Base-by-base conservation (phyloP, 1,140 invertebrate genomes). In the Drosophila pseudoananassae region DNA sequence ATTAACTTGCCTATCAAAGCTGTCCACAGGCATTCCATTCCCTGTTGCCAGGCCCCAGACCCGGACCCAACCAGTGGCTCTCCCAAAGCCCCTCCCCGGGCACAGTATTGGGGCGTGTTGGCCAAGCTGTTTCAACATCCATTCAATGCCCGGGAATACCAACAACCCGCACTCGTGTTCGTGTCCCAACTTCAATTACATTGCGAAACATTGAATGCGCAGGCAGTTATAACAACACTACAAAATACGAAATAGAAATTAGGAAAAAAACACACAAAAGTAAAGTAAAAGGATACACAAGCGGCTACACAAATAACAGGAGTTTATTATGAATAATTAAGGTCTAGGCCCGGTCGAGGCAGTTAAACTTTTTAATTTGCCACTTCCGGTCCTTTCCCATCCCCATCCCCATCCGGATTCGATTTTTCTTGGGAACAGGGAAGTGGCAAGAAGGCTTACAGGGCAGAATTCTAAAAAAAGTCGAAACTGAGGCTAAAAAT, bases 301-400 rank as follows among this genome's bases (percentile, higher is more conserved):
- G 43, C 6, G 45, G 56, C 45, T 49, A 12, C n/a, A 27, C 27
- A 50, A 50, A 58, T 58, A 33, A 25, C 46, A 4, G 57, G 57
- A 52, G 57, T 59, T 59, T 59, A 59, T 59, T 59, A 59, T 59
- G 57, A 59, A 59, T 59, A 59, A 59, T 59, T 59, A 59, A 59
- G 57, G 57, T 38, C 57, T 59, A 59, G 56, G 9, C 29, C 29
- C 6, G 29, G n/a, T 9, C 6, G 20, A 5, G 57, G 57, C 47
- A 59, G 57, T 59, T 52, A 59, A 59, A 52, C 57, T 59, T 59
- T 59, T 59, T 59, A 59, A 59, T 59, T 59, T 59, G 15, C 47
- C 57, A 53, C 57, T 59, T 59, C 57, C 57, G 57, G 29, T 7
- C 50, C 15, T n/a, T n/a, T 36, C 33, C 33, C 12, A 10, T n/a